Base-by-base conservation (phyloP, 1,140 invertebrate species). In the Pinna nobilis region DNA sequence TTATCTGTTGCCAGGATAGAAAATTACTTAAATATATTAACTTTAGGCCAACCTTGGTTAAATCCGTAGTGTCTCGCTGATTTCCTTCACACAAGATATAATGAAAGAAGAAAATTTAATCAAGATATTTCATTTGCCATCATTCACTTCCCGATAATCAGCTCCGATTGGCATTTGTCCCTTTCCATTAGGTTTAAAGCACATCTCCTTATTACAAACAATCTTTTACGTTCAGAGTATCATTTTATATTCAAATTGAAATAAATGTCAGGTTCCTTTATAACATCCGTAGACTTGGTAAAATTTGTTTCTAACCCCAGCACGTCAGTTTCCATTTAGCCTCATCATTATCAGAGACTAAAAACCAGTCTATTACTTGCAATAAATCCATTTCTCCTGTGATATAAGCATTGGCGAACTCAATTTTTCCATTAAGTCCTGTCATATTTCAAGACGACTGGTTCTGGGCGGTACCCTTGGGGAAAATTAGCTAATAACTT, bases 401-500 rank as follows among this genome's bases (percentile, higher is more conserved):
- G 23, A 63, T 41, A 63, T 32, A 63, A 63, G 37, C 33, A 39
- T 35, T 37, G 59, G n/a, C n/a, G n/a, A n/a, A 65, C 61, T 65
- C 30, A 30, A 65, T 65, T 49, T 65, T 65, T 65, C 61, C 61
- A 65, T 65, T 65, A 65, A 50, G 25, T 47, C 44, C 41, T 50
- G 61, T 65, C 61, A 65, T 65, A 65, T 65, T 60, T 57, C 44
- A 60, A 64, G 61, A 53, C 28, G 67, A 35, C 23, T 35, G 41
- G 41, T 13, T 18, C 49, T 41, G 51, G 55, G 57, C 41, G 51
- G 63, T 57, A 67, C 50, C 64, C 63, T 64, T 49, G n/a, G 61
- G 71, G 71, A 67, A 66, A 74, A 74, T 74, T 74, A 74, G 61
- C 61, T 74, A 74, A 74, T 74, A 66, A 74, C 44, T 55, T 59